Conservation (phyloP, 2,797 vertebrate species). For the Epinephelus malabaricus region DNA sequence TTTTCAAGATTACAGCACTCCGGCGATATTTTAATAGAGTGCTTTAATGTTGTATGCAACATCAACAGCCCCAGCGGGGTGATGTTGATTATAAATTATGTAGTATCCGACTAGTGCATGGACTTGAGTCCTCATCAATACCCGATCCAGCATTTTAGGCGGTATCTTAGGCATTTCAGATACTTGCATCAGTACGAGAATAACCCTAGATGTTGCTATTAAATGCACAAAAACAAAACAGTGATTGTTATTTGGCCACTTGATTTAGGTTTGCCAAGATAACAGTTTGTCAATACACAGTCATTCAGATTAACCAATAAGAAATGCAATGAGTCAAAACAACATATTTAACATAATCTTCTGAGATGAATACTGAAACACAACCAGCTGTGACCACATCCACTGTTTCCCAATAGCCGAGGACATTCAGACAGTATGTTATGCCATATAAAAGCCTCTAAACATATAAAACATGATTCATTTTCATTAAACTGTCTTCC, state of each 20-base stretch:
- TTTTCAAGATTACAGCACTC: no score
- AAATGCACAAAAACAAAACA: neutral
- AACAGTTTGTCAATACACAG: conserved; percentile 3
- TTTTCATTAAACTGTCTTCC: conserved; percentile 45
- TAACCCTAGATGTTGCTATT: no score
- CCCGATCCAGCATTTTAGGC: no score
- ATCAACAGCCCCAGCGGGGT: no score
- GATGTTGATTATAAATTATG: no score
- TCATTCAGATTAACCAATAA: conserved; percentile 24
- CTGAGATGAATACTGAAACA: conserved; percentile 28
- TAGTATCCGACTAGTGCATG: no score
- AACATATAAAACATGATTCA: conserved; percentile 41
- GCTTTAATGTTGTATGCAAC: no score
- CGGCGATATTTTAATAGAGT: no score
- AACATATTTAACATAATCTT: conserved; percentile 17
- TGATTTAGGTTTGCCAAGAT: neutral
- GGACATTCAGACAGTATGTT: conserved; percentile 27
- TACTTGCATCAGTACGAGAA: no score
- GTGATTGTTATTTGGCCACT: neutral
- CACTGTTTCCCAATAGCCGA: conserved; percentile 34
- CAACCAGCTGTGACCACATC: conserved; percentile 50
- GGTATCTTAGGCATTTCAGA: no score
- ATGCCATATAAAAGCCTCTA: conserved; percentile 4
- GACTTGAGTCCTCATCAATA: no score
- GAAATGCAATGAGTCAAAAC: conserved; percentile 17